A percentile compares a stretch with the other conserved stretches of the same genome.
These are phyloP conservation scores for Plusia festucae DNA, from an alignment of 2,888 invertebrate species.

Conservation along the genomic window DNA sequence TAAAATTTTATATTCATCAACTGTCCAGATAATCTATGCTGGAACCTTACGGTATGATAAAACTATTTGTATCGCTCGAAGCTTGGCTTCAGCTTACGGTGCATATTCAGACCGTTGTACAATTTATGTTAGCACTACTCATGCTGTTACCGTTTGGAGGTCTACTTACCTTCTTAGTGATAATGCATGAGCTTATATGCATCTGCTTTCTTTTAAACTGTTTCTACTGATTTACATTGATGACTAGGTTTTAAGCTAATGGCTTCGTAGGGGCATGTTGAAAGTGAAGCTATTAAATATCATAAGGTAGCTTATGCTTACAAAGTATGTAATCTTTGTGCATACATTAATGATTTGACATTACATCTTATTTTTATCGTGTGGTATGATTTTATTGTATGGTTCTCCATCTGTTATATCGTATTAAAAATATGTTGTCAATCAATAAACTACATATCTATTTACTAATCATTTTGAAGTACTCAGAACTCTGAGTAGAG, in stretches of 20 bases:
- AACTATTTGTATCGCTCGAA: slow-evolving; percentile 39
- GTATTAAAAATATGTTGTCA: too few relatives aligned
- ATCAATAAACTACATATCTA: too few relatives aligned
- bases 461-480: too few relatives aligned
- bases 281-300: not conserved
- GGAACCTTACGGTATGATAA: slow-evolving; percentile 32
- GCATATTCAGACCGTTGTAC: slow-evolving; percentile 50
- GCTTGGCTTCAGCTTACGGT: slow-evolving; percentile 43
- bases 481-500: too few relatives aligned
- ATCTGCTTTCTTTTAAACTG: slow-evolving; percentile 46
- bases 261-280: too few relatives aligned
- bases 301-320: too few relatives aligned
- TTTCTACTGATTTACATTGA: not conserved
- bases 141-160: slow-evolving; percentile 48
- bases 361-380: too few relatives aligned
- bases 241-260: not conserved
- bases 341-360: too few relatives aligned
- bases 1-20: not conserved
- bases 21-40: slow-evolving; percentile 3
- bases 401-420: too few relatives aligned
- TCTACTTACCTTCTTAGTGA: slow-evolving; percentile 46
- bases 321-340: too few relatives aligned
- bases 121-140: slow-evolving; percentile 50
- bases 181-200: slow-evolving; percentile 36
- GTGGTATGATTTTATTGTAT: too few relatives aligned